Evolutionary conservation across 2,797 vertebrate species (phyloP).

Genomic region (Sebastes oblongus): DNA sequence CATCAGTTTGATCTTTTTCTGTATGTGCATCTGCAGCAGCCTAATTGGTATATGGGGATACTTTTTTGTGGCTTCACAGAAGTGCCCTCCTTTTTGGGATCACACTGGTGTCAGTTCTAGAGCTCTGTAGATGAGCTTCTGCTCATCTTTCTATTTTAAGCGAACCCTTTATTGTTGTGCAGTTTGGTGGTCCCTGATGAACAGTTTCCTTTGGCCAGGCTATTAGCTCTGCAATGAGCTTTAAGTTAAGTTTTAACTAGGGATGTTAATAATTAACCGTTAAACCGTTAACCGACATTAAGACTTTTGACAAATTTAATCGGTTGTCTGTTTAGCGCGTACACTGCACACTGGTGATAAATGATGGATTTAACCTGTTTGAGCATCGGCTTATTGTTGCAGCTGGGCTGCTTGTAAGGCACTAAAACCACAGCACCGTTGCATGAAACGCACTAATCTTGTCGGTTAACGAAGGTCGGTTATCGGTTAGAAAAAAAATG

Average conservation of each 20-base stretch:
- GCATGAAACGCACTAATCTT: too few species aligned
- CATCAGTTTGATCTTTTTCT: neutral
- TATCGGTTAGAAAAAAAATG: too few species aligned
- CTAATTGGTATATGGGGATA: neutral
- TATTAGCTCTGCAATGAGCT: conserved; percentile 2
- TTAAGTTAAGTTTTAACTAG: neutral
- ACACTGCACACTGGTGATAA: too few species aligned
- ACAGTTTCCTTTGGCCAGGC: neutral
- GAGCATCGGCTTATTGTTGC: too few species aligned
- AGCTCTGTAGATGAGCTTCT: neutral
- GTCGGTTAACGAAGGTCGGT: too few species aligned
- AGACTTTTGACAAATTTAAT: too few species aligned
- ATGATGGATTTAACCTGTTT: too few species aligned
- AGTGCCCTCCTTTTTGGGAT: conserved; percentile 3
- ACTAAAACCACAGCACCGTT: too few species aligned
- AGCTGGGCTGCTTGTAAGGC: too few species aligned
- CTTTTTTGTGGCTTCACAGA: neutral
- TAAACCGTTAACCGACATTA: too few species aligned
- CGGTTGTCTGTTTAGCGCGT: too few species aligned
- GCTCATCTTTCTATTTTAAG: conserved; percentile 11
- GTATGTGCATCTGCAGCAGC: neutral
- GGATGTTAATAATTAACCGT: too few species aligned
- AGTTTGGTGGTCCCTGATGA: neutral
- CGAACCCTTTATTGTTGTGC: neutral
- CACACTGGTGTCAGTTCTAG: neutral